These are phyloP conservation scores for Montipora cactus DNA, from an alignment of 64 coral and sea anemone species.

Conservation along the genomic window DNA sequence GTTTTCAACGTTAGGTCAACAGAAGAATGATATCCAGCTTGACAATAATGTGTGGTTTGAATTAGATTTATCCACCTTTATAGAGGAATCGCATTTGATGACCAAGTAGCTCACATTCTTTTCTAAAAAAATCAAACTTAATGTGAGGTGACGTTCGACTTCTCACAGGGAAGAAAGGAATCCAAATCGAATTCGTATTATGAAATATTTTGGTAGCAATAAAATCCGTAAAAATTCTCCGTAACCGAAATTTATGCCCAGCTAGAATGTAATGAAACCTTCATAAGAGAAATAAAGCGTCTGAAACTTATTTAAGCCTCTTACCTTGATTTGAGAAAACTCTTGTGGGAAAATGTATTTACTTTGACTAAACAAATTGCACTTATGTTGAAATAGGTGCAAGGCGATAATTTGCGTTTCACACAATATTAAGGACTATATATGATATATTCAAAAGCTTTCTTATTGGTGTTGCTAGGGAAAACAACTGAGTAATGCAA, in stretches of 20 bases:
- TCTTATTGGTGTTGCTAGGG: conserved; percentile 13
- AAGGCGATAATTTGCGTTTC: background rate
- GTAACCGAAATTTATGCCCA: background rate
- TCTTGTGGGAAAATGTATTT: background rate
- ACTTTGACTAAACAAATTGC: conserved; percentile 5
- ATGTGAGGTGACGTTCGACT: background rate
- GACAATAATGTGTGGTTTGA: background rate
- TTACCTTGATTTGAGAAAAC: background rate
- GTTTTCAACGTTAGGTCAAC: background rate
- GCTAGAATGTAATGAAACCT: background rate
- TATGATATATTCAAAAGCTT: background rate
- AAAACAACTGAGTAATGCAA: background rate
- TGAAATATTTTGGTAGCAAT: background rate
- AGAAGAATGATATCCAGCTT: background rate
- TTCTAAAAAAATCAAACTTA: background rate
- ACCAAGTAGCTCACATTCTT: background rate
- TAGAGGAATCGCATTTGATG: background rate
- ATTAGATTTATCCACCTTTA: background rate
- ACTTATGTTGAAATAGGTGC: background rate
- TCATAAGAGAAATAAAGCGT: background rate
- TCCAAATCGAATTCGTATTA: background rate
- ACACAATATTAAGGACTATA: background rate
- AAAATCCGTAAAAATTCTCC: too few species aligned
- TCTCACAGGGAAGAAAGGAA: background rate
- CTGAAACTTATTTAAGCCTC: background rate